These are phyloP conservation scores for Dendrolimus kikuchii DNA, from an alignment of 1,140 invertebrate species.

Conservation along the genomic window DNA sequence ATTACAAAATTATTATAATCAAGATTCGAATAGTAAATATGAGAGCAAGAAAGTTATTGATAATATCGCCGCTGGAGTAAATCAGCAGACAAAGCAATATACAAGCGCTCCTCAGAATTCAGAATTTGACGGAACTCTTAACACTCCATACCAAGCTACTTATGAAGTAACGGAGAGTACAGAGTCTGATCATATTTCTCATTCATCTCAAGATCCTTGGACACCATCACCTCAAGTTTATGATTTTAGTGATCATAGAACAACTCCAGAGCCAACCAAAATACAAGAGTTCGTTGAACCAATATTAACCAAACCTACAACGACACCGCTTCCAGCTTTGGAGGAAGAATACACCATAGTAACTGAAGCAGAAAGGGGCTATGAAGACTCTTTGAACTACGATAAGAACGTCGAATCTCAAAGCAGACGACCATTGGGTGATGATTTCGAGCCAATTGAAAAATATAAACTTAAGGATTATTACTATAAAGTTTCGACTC, in stretches of 20 bases:
- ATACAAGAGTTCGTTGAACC: slow-evolving; percentile 29
- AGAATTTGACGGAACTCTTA: slow-evolving; percentile 26
- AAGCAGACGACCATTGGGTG: slow-evolving; percentile 53
- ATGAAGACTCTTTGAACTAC: slow-evolving; percentile 50
- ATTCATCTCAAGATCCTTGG: slow-evolving; percentile 39
- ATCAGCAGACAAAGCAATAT: slow-evolving; percentile 51
- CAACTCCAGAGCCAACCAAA: slow-evolving; percentile 34
- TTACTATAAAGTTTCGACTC: slow-evolving; percentile 60
- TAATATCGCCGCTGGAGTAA: slow-evolving; percentile 36
- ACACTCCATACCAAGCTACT: slow-evolving; percentile 33
- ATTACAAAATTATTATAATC: slow-evolving; percentile 34
- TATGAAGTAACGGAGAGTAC: slow-evolving; percentile 67
- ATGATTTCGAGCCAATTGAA: slow-evolving; percentile 59
- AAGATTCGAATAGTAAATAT: slow-evolving; percentile 26
- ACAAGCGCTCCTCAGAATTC: slow-evolving; percentile 29
- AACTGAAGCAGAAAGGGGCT: slow-evolving; percentile 51
- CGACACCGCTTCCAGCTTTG: slow-evolving; percentile 32
- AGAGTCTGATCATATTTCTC: slow-evolving; percentile 35
- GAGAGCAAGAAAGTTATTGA: slow-evolving; percentile 48
- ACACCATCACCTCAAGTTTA: slow-evolving; percentile 33
- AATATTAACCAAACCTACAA: slow-evolving; percentile 27
- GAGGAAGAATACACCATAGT: slow-evolving; percentile 56
- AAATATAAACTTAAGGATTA: slow-evolving; percentile 61
- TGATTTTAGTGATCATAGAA: slow-evolving; percentile 30
- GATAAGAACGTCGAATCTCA: slow-evolving; percentile 51